A percentile compares a stretch with the other conserved stretches of the same genome.
phyloP scores from a whole-genome alignment of 2,797 vertebrate genomes.

The Rhinatrema bivittatum region DNA sequence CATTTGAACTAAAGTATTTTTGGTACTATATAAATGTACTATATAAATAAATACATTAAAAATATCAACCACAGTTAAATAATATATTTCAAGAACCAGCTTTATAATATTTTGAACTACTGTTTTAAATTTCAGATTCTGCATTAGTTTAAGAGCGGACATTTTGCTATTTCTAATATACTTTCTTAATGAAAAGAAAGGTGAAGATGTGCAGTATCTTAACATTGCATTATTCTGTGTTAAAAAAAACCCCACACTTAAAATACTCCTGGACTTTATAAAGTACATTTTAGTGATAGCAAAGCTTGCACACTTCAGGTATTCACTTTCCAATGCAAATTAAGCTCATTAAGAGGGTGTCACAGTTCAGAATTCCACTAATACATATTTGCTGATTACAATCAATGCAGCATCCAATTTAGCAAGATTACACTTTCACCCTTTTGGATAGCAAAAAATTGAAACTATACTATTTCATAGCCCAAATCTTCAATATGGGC shows the following conservation, averaged over 20 bases:
- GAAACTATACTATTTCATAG: too few species aligned
- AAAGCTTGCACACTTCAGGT: constrained; percentile 3
- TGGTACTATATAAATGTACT: too few species aligned
- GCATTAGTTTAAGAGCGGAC: too few species aligned
- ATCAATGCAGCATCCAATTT: neutral
- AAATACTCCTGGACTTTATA: too few species aligned
- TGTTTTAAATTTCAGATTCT: too few species aligned
- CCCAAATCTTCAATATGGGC: too few species aligned
- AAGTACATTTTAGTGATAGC: neutral
- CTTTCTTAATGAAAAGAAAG: constrained; percentile 19
- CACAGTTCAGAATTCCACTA: constrained; percentile 1
- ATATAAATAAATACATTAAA: too few species aligned
- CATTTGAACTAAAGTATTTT: too few species aligned
- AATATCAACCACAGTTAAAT: too few species aligned
- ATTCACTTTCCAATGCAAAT: constrained; percentile 14
- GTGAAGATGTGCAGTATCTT: constrained; percentile 14
- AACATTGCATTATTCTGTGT: constrained; percentile 10
- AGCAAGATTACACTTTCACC: neutral
- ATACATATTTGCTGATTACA: constrained; percentile 4
- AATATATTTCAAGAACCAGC: too few species aligned
- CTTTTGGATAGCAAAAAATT: neutral
- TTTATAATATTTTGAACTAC: too few species aligned
- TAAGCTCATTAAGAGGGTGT: constrained; percentile 20
- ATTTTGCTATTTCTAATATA: constrained; percentile 28
- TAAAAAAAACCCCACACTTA: neutral